Percentiles rank a stretch among this genome's conserved stretches.
Evolutionary conservation across 2,888 invertebrate species (phyloP).

Genomic region (Nomada fabriciana): DNA sequence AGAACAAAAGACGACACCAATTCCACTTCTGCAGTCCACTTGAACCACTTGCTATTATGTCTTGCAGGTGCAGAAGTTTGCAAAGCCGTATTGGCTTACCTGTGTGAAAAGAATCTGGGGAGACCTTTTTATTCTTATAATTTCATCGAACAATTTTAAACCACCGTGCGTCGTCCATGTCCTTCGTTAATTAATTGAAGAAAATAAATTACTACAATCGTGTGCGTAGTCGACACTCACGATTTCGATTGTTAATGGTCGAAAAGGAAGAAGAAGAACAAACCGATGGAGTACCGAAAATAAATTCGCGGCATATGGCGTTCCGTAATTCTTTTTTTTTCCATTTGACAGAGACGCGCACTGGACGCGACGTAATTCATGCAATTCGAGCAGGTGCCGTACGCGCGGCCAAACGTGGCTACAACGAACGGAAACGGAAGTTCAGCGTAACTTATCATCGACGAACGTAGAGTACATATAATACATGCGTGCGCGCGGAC

Average conservation of each 20-base stretch:
- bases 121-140: constrained; percentile 33
- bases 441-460: constrained; percentile 63
- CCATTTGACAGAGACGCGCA: constrained; percentile 12
- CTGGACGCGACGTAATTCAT: constrained; percentile 53
- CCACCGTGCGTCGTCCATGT: neutral
- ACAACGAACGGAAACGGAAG: constrained; percentile 68
- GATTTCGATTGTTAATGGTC: neutral
- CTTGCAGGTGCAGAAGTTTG: constrained; percentile 63
- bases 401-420: constrained; percentile 33
- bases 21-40: constrained; percentile 75
- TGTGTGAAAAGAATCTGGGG: constrained; percentile 40
- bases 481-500: constrained; percentile 26
- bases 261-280: neutral
- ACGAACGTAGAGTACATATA: constrained; percentile 8
- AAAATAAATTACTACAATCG: neutral
- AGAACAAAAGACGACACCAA: constrained; percentile 76
- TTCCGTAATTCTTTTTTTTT: neutral
- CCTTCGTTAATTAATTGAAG: neutral
- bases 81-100: constrained; percentile 62
- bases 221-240: neutral
- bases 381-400: constrained; percentile 63
- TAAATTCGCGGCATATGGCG: constrained; percentile 12
- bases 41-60: constrained; percentile 76
- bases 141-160: constrained; percentile 15
- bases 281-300: neutral